Evolutionary conservation across 2,113 vertebrate species (phyloP), one percentile per base, ranked within the genome.

Genomic region (Microcebus lehilahytsara): DNA sequence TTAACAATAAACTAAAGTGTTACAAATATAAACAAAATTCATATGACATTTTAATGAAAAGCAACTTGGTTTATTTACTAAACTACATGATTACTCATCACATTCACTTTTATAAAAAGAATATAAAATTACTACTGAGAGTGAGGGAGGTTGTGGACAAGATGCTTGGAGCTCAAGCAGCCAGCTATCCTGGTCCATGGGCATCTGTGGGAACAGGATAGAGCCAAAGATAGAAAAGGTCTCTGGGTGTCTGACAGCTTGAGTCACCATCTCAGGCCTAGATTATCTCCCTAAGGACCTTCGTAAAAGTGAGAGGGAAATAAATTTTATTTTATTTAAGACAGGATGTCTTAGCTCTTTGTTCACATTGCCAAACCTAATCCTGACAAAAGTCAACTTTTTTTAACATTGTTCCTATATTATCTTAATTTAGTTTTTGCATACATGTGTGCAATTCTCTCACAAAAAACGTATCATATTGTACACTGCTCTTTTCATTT

Each of bases 21-120:
- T 75, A 74, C 37, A 72, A 62, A 85, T 83, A 37, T 58, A 91
- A 85, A 90, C 20, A 90, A 95, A 93, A 92, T 92, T n/a, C 92
- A 90, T 16, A 77, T 60, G 66, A 53, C 37, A 69, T 84, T 83
- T 89, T 92, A 85, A 92, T 49, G 51, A 89, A 94, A 96, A 93
- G 34, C 34, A 86, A 77, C 20, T 72, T 95, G 69, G 40, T 62
- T 91, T 79, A 71, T 67, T 94, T 64, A 85, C 56, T n/a, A 87
- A 79, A 78, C 11, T 71, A 37, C 10, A 62, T 46, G 71, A 46
- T 67, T 89, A 74, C 5, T 9, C 17, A 93, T 19, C 14, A 79
- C 7, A 83, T 60, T 69, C 19, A 53, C 30, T 64, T 74, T 72
- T 66, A 89, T 25, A 60, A 60, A 74, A 89, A 95, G 42, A 79